Evolutionary conservation across 2,113 vertebrate genomes (phyloP), one percentile per base, ranked within the genome.

Genomic region (Phocoena sinus): DNA sequence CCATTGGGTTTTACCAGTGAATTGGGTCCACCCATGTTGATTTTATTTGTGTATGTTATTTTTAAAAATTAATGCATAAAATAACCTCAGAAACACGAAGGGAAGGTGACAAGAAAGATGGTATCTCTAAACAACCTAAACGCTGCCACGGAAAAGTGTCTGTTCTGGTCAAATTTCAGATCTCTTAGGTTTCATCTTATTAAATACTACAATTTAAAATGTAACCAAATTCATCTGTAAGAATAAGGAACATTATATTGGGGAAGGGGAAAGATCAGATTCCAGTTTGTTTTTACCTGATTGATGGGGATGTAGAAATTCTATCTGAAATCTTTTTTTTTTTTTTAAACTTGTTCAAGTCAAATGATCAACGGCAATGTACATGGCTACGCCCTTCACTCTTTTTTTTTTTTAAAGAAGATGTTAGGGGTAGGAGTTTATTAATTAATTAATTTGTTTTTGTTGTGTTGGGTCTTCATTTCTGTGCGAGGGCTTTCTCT

Each of bases 181-280:
- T 94, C 2, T 81, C 26, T 58, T 77, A 25, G 31, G 47, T 89
- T 95, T 95, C 41, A n/a, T 89, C 93, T 97, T 89, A 67, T 67
- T 92, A 81, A 77, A 41, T 53, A 62, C 9, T 65, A 2, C 23
- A 44, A 33, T 28, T 33, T 76, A 76, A 97, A 89, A 82, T 56
- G 2, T 86, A 77, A 44, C 12, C 58, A 93, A 28, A 77, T 94
- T 81, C 76, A 38, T 92, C 36, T n/a, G 2, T 93, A 58, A 87
- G 8, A 76, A 23, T 65, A 91, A 89, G 36, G 8, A 68, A 5
- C 63, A 44, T 60, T 90, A 50, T 50, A 41, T 4, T 65, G 50
- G 41, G 25, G 28, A 44, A 58, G 12, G 20, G 53, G 28, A 53
- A 58, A 18, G 28, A 60, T 85, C 23, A 89, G 36, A 84, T 82